phyloP scores from a whole-genome alignment of 2,113 vertebrate genomes.

The Toxostoma redivivum region DNA sequence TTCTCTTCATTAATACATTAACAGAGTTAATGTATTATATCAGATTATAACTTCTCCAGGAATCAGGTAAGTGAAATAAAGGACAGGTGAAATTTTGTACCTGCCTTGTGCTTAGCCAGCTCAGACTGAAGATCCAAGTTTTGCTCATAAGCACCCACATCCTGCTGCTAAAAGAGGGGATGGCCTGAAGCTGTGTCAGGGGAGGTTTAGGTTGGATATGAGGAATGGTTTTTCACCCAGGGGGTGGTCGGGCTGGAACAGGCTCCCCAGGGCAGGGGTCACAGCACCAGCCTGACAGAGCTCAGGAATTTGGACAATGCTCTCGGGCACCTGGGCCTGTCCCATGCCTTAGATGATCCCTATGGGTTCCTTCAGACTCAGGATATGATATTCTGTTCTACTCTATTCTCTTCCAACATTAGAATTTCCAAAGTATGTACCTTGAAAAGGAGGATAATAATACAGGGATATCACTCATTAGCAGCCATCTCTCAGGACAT shows the following conservation, averaged over 20 bases:
- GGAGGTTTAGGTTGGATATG: not conserved
- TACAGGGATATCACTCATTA: not conserved
- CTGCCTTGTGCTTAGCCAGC: not conserved
- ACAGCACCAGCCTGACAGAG: not conserved
- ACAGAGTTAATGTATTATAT: not conserved
- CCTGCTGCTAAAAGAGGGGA: not conserved
- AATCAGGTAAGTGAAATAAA: not conserved
- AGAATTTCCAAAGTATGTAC: not conserved
- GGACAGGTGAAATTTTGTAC: not conserved
- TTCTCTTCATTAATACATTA: not conserved
- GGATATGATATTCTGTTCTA: not conserved
- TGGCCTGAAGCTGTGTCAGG: not conserved
- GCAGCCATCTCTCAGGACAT: not conserved
- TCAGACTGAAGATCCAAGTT: not conserved
- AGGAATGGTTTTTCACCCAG: not conserved
- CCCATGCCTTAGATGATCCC: not conserved
- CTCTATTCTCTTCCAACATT: not conserved
- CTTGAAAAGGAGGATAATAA: not conserved
- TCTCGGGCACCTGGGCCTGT: not conserved
- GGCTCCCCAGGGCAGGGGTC: not conserved
- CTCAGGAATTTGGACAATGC: not conserved
- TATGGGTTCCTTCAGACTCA: not conserved
- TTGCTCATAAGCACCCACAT: accelerated
- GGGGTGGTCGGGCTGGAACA: not conserved
- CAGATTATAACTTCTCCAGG: not conserved